phyloP scores from a whole-genome alignment of 2,888 invertebrate species.

The Furcula furcula region DNA sequence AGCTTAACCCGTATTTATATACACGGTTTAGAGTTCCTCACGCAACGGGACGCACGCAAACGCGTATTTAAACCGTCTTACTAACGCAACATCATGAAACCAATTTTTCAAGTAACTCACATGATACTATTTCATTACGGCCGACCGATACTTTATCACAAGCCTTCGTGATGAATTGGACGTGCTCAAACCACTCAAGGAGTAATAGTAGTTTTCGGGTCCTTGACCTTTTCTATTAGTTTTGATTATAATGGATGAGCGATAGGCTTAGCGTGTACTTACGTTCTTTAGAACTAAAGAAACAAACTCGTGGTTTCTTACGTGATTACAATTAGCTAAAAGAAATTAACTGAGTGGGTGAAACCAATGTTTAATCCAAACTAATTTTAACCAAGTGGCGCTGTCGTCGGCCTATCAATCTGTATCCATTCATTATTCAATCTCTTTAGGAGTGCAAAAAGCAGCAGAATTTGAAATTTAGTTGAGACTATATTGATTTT shows the following conservation, averaged over 20 bases:
- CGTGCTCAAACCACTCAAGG: conserved; percentile 7
- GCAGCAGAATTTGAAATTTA: no score
- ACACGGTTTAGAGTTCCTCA: conserved; percentile 19
- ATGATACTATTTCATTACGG: conserved; percentile 16
- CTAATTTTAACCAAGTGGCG: no score
- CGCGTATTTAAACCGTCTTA: conserved; percentile 22
- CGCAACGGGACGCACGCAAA: conserved; percentile 30
- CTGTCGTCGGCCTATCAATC: no score
- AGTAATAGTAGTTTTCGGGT: conserved; percentile 7
- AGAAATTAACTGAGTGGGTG: no score
- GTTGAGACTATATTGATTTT: no score
- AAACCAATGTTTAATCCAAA: no score
- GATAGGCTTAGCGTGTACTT: neutral
- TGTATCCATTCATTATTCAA: no score
- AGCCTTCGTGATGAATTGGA: conserved; percentile 18
- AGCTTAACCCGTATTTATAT: conserved; percentile 26
- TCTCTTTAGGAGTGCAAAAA: no score
- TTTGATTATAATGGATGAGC: neutral
- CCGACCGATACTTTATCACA: conserved; percentile 11
- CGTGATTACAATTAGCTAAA: no score
- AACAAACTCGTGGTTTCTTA: no score
- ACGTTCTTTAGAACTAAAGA: neutral
- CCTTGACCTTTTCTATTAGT: conserved; percentile 4
- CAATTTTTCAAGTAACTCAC: conserved; percentile 20
- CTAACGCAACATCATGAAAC: conserved; percentile 3